Base-by-base conservation (phyloP, 2,888 invertebrate genomes). In the Tortrix viridana region DNA sequence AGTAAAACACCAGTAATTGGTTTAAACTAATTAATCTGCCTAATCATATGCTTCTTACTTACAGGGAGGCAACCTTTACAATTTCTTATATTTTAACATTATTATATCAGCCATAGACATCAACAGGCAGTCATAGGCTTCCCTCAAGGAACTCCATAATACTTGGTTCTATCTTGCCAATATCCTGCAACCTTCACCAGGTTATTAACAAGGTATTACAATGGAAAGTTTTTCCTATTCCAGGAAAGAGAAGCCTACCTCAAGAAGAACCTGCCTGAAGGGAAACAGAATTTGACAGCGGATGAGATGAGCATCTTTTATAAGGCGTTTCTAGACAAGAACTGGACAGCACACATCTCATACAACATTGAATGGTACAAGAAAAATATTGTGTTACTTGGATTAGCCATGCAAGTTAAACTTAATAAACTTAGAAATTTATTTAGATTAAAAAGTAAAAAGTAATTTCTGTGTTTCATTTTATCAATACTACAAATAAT, bases 261-360 rank as follows among this genome's bases (percentile, higher is more conserved):
- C 3, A 85, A 88, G 68, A 81, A 85, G 41, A 87, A 92, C 59
- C 68, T 89, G 16, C 92, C 92, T 49, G 88, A 89, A 56, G 80
- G 87, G 6, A 87, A 93, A 69, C 88, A 92, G 58, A 94, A 93
- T 46, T 80, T 96, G 20, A 94, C 95, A 4, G 95, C 96, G 1
- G 97, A 97, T 85, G 96, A 96, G 85, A 96, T 98, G 96, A 97
- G 97, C 73, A 94, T 95, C 22, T 98, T 98, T 85, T 98, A 98
- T 79, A 97, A 96, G 88, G 85, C 93, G 53, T 98, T 98, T 81
- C 89, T 98, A 14, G 96, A 97, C 81, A 95, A 95, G 77, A 96
- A 97, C 81, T 96, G 96, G 95, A 93, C 93, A 71, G 83, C 89
- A 0, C 97, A 98, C 82, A 85, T 95, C 0, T 85, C 92, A 64